A percentile compares a stretch with the other conserved stretches of the same genome.
These are phyloP conservation scores for Nomada lathburiana DNA, from an alignment of 2,888 invertebrate genomes.

Conservation along the genomic window DNA sequence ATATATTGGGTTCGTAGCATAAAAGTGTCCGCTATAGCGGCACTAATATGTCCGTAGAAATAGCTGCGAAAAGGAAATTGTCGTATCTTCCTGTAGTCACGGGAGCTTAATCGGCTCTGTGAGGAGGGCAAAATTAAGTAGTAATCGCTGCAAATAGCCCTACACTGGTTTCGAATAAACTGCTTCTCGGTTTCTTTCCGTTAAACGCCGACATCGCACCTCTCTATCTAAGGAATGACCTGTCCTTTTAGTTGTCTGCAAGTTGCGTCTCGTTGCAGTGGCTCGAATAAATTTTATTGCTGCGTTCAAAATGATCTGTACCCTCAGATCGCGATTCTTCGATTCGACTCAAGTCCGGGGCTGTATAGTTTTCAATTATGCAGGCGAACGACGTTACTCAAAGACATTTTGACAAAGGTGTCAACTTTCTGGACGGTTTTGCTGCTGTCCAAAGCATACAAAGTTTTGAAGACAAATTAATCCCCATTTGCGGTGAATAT, in stretches of 20 bases:
- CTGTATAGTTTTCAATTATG: too few species aligned
- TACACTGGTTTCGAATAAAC: slow-evolving; percentile 33
- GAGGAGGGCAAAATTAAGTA: slow-evolving; percentile 30
- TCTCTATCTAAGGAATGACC: slow-evolving; percentile 17
- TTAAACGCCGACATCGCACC: slow-evolving; percentile 5
- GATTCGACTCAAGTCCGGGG: neutral
- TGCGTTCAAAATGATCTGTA: neutral
- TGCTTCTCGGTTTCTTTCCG: slow-evolving; percentile 32
- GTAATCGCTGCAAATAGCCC: slow-evolving; percentile 47
- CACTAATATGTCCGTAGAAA: neutral
- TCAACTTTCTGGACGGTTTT: too few species aligned
- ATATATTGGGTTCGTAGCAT: neutral
- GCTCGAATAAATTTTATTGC: slow-evolving; percentile 28
- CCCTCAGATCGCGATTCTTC: neutral
- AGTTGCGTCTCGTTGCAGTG: neutral
- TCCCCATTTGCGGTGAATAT: neutral
- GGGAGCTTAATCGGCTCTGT: slow-evolving; percentile 14
- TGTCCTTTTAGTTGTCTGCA: neutral
- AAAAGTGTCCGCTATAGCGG: neutral
- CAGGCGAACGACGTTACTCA: too few species aligned
- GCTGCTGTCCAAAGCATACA: too few species aligned
- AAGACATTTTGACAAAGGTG: too few species aligned
- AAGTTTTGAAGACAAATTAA: neutral
- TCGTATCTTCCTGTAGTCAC: slow-evolving; percentile 22
- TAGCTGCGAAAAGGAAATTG: slow-evolving; percentile 12